Evolutionary conservation across 2,113 vertebrate genomes (phyloP).

Genomic region (Hippopotamus amphibius): DNA sequence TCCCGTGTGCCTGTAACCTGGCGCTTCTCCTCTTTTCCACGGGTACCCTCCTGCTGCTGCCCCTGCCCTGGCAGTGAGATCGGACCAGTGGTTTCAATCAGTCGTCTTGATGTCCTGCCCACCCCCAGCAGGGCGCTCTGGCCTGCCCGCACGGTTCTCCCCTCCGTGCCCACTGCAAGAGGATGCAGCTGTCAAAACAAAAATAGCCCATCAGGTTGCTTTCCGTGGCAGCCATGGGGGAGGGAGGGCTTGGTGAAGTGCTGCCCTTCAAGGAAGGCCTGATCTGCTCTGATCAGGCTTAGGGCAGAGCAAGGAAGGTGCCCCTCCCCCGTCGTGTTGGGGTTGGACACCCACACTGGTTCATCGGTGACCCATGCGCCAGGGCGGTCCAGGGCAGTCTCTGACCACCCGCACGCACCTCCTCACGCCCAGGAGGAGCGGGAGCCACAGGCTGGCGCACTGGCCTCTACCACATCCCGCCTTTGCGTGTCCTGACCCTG

Average conservation of each 20-base stretch:
- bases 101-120: neutral
- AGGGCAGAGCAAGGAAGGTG: neutral
- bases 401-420: neutral
- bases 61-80: neutral
- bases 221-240: neutral
- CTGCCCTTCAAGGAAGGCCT: neutral
- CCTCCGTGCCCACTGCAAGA: constrained; percentile 30
- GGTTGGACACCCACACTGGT: neutral
- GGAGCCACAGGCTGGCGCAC: rapidly evolving
- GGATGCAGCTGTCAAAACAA: constrained; percentile 63
- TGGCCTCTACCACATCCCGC: too few species aligned
- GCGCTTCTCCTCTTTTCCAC: neutral
- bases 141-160: neutral
- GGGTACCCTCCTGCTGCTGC: neutral
- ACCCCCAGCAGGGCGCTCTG: neutral
- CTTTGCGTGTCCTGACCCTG: neutral
- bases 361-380: rapidly evolving
- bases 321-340: neutral
- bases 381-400: too few species aligned
- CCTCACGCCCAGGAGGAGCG: neutral
- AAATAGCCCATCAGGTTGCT: neutral
- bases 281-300: neutral
- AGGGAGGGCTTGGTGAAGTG: neutral
- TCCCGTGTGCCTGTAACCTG: neutral
- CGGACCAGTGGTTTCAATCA: neutral